Conservation (phyloP, 2,888 invertebrate species). For the Unio pictorum region DNA sequence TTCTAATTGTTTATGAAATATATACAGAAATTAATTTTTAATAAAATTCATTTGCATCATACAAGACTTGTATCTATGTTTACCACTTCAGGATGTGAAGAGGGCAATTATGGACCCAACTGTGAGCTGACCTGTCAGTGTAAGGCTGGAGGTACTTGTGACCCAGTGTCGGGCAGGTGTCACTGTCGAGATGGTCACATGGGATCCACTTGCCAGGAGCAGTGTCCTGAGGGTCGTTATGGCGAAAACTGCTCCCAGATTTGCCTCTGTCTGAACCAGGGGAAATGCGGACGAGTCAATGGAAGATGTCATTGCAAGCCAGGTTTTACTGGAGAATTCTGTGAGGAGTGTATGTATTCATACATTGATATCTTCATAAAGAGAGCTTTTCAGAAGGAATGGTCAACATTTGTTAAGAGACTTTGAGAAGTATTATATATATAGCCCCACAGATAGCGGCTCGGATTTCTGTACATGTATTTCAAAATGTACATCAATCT, state of each 20-base stretch:
- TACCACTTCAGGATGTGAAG: conserved; percentile 52
- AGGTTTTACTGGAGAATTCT: conserved; percentile 71
- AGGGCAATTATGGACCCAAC: conserved; percentile 61
- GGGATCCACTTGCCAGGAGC: conserved; percentile 56
- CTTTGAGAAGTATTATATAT: too few relatives aligned
- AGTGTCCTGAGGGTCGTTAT: conserved; percentile 60
- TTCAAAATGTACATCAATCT: too few relatives aligned
- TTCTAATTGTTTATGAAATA: too few relatives aligned
- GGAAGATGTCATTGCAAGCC: conserved; percentile 82
- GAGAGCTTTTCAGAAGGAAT: too few relatives aligned
- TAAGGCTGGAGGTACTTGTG: conserved; percentile 65
- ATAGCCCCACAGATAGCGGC: too few relatives aligned
- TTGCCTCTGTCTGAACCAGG: conserved; percentile 65
- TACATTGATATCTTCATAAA: background rate
- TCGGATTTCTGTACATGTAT: too few relatives aligned
- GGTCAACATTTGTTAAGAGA: too few relatives aligned
- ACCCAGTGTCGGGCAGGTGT: conserved; percentile 62
- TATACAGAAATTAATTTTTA: too few relatives aligned
- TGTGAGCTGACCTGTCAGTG: conserved; percentile 70
- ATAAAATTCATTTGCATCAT: too few relatives aligned
- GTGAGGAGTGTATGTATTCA: conserved; percentile 53
- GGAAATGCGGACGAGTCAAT: conserved; percentile 72
- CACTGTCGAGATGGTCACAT: conserved; percentile 64
- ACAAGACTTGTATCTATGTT: too few relatives aligned
- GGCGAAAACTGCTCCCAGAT: conserved; percentile 62